These are phyloP conservation scores for Tetramorium bicarinatum DNA, from an alignment of 2,888 invertebrate genomes.

Conservation along the genomic window DNA sequence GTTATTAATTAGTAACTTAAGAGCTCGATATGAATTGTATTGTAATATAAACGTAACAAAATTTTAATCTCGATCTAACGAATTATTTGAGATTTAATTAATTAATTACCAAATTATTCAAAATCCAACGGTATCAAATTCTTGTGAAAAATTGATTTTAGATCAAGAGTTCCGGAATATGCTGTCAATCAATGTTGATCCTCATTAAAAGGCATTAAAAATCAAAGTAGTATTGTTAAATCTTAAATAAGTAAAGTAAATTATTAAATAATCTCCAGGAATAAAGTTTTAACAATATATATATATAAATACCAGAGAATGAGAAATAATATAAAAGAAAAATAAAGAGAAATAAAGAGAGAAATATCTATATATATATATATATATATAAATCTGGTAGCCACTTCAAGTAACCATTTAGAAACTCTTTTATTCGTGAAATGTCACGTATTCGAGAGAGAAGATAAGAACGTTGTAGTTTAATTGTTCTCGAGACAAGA, in stretches of 20 bases:
- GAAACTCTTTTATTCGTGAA: constrained; percentile 44
- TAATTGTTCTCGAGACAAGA: constrained; percentile 64
- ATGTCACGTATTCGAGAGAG: constrained; percentile 50
- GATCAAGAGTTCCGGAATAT: not conserved
- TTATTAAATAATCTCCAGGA: not conserved
- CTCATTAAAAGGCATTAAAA: no score
- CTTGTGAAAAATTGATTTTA: not conserved
- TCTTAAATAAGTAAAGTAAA: not conserved
- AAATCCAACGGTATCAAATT: not conserved
- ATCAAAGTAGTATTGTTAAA: not conserved
- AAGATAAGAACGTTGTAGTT: constrained; percentile 59
- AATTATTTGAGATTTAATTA: not conserved
- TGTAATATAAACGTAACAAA: not conserved
- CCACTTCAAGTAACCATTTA: constrained; percentile 37
- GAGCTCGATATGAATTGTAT: not conserved
- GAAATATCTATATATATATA: not conserved
- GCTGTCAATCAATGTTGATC: no score
- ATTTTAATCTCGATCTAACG: not conserved
- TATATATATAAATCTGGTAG: constrained; percentile 3
- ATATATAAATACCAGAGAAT: not conserved
- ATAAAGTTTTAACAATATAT: constrained; percentile 9
- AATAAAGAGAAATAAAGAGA: not conserved
- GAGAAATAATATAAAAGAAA: not conserved
- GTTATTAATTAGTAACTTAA: not conserved
- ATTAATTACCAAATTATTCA: not conserved